Evolutionary conservation across 2,888 invertebrate genomes (phyloP).

Genomic region (Chalcis sispes): DNA sequence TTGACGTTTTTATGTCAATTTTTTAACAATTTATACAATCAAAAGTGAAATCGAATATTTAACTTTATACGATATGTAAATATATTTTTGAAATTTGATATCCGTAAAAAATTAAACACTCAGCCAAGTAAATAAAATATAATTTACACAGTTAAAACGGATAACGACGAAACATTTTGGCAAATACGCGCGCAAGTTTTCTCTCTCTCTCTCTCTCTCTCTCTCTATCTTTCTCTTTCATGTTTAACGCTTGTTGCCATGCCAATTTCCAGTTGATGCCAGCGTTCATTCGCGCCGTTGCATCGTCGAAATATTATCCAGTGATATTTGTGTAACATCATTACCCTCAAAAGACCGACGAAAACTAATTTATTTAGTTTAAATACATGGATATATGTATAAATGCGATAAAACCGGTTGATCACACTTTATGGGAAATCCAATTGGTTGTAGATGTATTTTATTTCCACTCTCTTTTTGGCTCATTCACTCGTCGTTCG

Average conservation of each 20-base stretch:
- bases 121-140: background rate
- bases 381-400: conserved; percentile 17
- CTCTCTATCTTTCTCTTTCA: no score
- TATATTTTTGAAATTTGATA: no score
- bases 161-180: background rate
- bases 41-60: no score
- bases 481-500: background rate
- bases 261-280: background rate
- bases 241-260: conserved; percentile 13
- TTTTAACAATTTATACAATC: no score
- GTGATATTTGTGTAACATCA: background rate
- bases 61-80: no score
- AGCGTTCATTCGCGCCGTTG: background rate
- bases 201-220: no score
- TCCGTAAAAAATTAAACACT: no score
- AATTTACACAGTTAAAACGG: background rate
- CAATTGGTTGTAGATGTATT: conserved; percentile 1
- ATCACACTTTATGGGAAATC: background rate
- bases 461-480: no score
- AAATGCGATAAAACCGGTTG: no score
- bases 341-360: background rate
- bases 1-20: no score
- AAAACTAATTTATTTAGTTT: conserved; percentile 24
- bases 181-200: no score
- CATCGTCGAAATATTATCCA: conserved; percentile 3